Base-by-base conservation (phyloP, 2,888 invertebrate genomes). In the Apodemia duryi region DNA sequence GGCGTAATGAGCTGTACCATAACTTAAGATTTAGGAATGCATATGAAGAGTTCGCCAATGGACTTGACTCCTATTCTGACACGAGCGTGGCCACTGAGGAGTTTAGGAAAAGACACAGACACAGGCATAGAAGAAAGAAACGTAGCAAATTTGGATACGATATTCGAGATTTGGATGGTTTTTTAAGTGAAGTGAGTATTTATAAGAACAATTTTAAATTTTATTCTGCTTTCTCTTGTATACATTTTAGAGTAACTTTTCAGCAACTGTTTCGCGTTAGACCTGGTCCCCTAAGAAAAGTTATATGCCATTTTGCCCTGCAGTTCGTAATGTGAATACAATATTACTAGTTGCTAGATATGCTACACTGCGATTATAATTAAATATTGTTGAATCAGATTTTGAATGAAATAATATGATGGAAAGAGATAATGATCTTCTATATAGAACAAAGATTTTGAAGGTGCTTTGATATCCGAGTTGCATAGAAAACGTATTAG, bases 101-200 rank as follows among this genome's bases (percentile, higher is more conserved):
- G 73, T 83, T 79, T 21, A 82, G 86, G 70, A 86, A 78, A 70
- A 88, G 87, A 70, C 92, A 93, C 71, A 86, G 86, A 65, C 92
- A 93, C 72, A 84, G 90, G 29, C 92, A 93, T 69, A 84, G 84
- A 73, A 87, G 85, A 85, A 91, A 86, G 77, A 80, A 75, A 67
- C 79, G 80, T 54, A 80, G 79, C 46, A 89, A 85, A 77, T 96
- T 96, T 75, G 96, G 96, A 63, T 96, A 97, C 75, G 96, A 96
- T 73, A 96, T 97, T 62, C 93, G 94, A 69, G 96, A 97, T 82
- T 93, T 97, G 69, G 96, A 96, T 79, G 94, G 94, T 69, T 96
- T 96, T 81, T 91, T 97, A 63, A 94, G 95, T 6, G 95, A 96
- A 93, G 95, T 95, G 79, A 84, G 84, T 69, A 29, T 13, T 9